Evolutionary conservation across 37 sponge, comb jelly and placozoan genomes (phyloP).

Genomic region (Halisarca cf. caerulea): DNA sequence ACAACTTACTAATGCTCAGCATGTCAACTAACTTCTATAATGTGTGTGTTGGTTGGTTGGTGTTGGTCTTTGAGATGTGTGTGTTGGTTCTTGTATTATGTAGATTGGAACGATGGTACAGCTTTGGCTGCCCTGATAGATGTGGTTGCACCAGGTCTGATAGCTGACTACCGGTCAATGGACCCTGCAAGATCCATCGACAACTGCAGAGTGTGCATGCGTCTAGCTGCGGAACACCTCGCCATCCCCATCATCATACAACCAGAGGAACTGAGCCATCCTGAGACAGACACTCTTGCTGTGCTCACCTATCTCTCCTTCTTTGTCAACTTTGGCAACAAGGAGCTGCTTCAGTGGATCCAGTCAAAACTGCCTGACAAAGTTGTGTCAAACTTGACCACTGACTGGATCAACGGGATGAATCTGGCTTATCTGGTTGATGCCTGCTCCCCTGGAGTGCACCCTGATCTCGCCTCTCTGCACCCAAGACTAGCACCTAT

Average conservation of each 20-base stretch:
- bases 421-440: conserved; percentile 76
- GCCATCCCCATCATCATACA: conserved; percentile 72
- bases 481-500: conserved; percentile 15
- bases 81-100: not conserved
- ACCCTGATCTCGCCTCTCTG: conserved; percentile 48
- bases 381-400: conserved; percentile 74
- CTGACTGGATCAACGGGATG: conserved; percentile 88
- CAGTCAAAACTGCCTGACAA: conserved; percentile 62
- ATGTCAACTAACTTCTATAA: too few species aligned
- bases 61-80: too few species aligned
- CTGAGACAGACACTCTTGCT: conserved; percentile 75
- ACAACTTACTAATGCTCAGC: too few species aligned
- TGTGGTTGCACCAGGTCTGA: conserved; percentile 67
- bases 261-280: conserved; percentile 65
- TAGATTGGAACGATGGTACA: conserved; percentile 88
- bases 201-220: conserved; percentile 83
- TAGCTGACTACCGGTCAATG: conserved; percentile 72
- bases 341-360: conserved; percentile 76
- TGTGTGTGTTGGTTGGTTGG: too few species aligned
- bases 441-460: conserved; percentile 65
- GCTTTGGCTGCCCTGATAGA: conserved; percentile 90
- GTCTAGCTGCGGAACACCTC: conserved; percentile 73
- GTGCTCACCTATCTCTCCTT: conserved; percentile 93
- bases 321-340: conserved; percentile 30
- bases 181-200: conserved; percentile 38